Percentiles rank a stretch among this genome's conserved stretches.
phyloP scores from a whole-genome alignment of 2,113 vertebrate genomes.

The Dascyllus trimaculatus region DNA sequence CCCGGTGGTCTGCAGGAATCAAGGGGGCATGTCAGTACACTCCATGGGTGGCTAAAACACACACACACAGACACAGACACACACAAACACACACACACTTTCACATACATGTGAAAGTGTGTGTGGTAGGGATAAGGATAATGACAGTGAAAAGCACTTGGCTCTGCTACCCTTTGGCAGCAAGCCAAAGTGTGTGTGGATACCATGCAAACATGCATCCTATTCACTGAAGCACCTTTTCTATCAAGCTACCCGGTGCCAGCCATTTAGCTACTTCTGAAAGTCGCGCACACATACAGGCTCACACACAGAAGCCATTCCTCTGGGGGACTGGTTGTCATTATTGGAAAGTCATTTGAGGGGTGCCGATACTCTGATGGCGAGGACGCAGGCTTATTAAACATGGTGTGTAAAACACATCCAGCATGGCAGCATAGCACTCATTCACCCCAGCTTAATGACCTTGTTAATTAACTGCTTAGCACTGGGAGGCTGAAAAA shows the following conservation, averaged over 20 bases:
- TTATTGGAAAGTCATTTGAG: conserved; percentile 79
- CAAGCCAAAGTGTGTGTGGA: conserved; percentile 10
- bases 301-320: conserved; percentile 7
- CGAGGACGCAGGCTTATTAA: conserved; percentile 68
- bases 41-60: conserved; percentile 70
- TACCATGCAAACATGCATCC: conserved; percentile 3
- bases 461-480: conserved; percentile 73
- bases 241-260: conserved; percentile 28
- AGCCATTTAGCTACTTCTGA: conserved; percentile 34
- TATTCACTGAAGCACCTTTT: conserved; percentile 46
- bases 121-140: conserved; percentile 42
- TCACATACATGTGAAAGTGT: conserved; percentile 23
- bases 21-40: conserved; percentile 52
- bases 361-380: conserved; percentile 65
- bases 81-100: conserved; percentile 16
- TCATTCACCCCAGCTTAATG: conserved; percentile 53
- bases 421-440: conserved; percentile 42
- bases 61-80: conserved; percentile 20
- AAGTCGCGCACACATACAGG: conserved; percentile 13
- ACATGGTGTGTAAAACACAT: conserved; percentile 63
- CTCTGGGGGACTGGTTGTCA: conserved; percentile 60
- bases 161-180: conserved; percentile 35
- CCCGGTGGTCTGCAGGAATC: conserved; percentile 74
- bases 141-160: conserved; percentile 43
- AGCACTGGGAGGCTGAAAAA: conserved; percentile 59